Conservation (phyloP, 2,888 invertebrate genomes). For the Drosophila mercatorum region DNA sequence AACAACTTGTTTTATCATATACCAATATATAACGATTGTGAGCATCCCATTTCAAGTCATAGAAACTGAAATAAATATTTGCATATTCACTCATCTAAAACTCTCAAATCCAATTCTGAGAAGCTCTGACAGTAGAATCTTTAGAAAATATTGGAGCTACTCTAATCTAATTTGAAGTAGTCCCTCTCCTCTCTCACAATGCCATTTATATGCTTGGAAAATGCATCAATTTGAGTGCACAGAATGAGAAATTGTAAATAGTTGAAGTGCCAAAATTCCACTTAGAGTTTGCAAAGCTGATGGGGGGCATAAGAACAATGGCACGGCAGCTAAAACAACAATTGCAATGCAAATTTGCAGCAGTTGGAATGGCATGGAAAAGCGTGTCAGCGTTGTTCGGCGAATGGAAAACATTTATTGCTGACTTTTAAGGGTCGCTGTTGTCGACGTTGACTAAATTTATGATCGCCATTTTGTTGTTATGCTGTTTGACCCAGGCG, state of each 20-base stretch:
- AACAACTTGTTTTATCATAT: too few species aligned
- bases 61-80: too few species aligned
- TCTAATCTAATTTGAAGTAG: too few species aligned
- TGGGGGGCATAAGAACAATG: slow-evolving; percentile 13
- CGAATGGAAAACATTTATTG: slow-evolving; percentile 73
- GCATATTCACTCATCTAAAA: too few species aligned
- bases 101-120: too few species aligned
- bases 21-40: too few species aligned
- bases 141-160: too few species aligned
- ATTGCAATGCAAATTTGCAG: slow-evolving; percentile 45
- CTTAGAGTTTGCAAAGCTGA: slow-evolving; percentile 68
- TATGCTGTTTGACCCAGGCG: slow-evolving; percentile 22
- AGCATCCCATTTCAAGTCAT: too few species aligned
- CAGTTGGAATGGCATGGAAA: slow-evolving; percentile 46
- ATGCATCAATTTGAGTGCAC: slow-evolving; percentile 30
- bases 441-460: slow-evolving; percentile 67
- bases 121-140: too few species aligned
- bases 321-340: slow-evolving; percentile 2
- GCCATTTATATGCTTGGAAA: slow-evolving; percentile 11
- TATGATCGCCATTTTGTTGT: slow-evolving; percentile 70
- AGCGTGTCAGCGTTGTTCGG: slow-evolving; percentile 58
- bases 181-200: too few species aligned
- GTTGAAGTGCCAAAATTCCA: slow-evolving; percentile 73
- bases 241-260: slow-evolving; percentile 25
- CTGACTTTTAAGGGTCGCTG: slow-evolving; percentile 61